Evolutionary conservation across 1,140 invertebrate species (phyloP), one percentile per base, ranked within the genome.

Genomic region (Alviniconcha marisindica): DNA sequence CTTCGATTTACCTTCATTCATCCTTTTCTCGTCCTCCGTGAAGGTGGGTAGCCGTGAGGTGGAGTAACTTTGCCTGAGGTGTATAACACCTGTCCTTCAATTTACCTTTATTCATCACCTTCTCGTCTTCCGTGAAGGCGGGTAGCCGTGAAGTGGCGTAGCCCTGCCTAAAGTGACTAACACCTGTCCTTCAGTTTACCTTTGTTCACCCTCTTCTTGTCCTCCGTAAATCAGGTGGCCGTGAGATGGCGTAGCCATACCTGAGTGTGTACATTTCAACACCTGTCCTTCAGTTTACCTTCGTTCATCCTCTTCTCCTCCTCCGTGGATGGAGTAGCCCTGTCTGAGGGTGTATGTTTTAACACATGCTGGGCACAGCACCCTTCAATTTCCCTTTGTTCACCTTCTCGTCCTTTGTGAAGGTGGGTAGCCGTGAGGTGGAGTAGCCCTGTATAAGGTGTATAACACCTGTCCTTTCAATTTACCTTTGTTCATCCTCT

Each of bases 181-280:
- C n/a, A n/a, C n/a, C n/a, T n/a, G n/a, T n/a, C n/a, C n/a, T n/a
- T n/a, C 14, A n/a, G 3, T 40, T 44, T 56, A 85, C 88, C 88
- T 85, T 84, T 86, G 79, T 88, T 89, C 3, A 73, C n/a, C 31
- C 44, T 73, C 42, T 89, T 90, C 82, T 93, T 90, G 12, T 85
- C 83, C 4, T 89, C 86, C 1, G 87, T 91, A 54, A 93, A 92
- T 44, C 78, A 0, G 92, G 92, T 21, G 93, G 84, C 42, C 90
- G 56, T n/a, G 89, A 88, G 12, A 24, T 56, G 15, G 42, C 63
- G 10, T 83, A 78, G 1, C 89, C 88, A 44, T 92, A 81, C 18
- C 77, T 42, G 5, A 40, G 54, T n/a, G n/a, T n/a, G n/a, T n/a
- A n/a, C n/a, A n/a, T n/a, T n/a, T n/a, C n/a, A n/a, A n/a, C n/a